phyloP scores from a whole-genome alignment of 2,113 vertebrate species.

The Cyrtonyx montezumae region DNA sequence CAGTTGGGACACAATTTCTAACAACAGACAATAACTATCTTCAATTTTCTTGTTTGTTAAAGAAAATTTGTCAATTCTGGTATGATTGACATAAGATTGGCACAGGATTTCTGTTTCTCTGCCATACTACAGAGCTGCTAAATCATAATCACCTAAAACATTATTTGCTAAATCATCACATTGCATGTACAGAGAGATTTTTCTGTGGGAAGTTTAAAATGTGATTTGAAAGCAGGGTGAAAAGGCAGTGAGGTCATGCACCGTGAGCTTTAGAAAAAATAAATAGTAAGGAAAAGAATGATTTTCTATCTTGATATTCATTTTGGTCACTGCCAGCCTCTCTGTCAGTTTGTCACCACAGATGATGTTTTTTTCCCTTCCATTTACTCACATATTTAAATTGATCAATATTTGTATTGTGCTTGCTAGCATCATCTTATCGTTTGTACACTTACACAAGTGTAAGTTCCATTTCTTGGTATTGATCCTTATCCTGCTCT shows the following conservation, averaged over 20 bases:
- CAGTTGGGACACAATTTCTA: neutral
- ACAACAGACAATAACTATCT: neutral
- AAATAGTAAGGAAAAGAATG: neutral
- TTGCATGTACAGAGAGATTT: neutral
- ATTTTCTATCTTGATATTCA: neutral
- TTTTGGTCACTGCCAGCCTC: neutral
- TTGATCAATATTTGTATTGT: constrained; percentile 45
- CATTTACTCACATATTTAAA: constrained; percentile 5
- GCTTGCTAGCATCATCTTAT: constrained; percentile 13
- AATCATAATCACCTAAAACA: neutral
- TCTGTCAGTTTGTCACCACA: constrained; percentile 2
- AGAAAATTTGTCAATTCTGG: neutral
- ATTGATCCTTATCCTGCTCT: constrained; percentile 21
- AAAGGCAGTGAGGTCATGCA: neutral
- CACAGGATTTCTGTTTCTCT: neutral
- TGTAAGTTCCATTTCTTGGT: neutral
- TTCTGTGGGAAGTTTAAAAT: neutral
- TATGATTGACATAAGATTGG: neutral
- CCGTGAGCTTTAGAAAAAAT: neutral
- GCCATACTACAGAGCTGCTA: neutral
- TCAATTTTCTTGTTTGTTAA: neutral
- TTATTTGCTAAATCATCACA: neutral
- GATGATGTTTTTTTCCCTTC: neutral
- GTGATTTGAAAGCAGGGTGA: neutral
- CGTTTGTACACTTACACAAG: neutral